Percentiles rank a stretch among this genome's conserved stretches.
phyloP scores from a whole-genome alignment of 2,888 invertebrate genomes.

The Seira sanloemensis region DNA sequence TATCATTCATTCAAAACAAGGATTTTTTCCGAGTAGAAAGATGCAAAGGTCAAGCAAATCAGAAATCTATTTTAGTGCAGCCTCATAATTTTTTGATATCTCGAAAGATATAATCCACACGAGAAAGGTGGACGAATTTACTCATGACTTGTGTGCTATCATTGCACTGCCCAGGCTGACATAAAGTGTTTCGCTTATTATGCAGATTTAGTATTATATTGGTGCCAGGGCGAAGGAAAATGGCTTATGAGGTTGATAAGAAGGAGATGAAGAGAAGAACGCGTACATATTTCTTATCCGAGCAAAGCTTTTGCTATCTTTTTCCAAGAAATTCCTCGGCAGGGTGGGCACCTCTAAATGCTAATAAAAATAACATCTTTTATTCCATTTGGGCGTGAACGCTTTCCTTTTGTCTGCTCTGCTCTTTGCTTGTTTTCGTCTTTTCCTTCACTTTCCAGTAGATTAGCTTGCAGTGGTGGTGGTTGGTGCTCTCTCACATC shows the following conservation, averaged over 20 bases:
- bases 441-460: conserved; percentile 6
- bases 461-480: conserved; percentile 12
- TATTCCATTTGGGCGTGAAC: conserved; percentile 71
- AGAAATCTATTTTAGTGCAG: neutral
- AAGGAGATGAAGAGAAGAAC: conserved; percentile 32
- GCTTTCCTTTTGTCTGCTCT: conserved; percentile 65
- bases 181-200: neutral
- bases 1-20: neutral
- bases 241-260: neutral
- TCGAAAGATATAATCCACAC: neutral
- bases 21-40: neutral
- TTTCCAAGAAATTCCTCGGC: conserved; percentile 68
- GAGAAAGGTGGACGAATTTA: neutral
- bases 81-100: neutral
- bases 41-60: neutral
- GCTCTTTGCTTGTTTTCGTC: conserved; percentile 43
- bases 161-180: too few species aligned
- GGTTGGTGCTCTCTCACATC: conserved; percentile 14
- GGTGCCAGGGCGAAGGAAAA: neutral
- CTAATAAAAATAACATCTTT: conserved; percentile 72
- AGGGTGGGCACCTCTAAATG: conserved; percentile 73
- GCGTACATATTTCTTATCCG: conserved; percentile 33
- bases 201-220: conserved; percentile 19
- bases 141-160: too few species aligned
- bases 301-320: conserved; percentile 50